phyloP scores from a whole-genome alignment of 1,140 invertebrate genomes.

The Drosophila nannoptera region DNA sequence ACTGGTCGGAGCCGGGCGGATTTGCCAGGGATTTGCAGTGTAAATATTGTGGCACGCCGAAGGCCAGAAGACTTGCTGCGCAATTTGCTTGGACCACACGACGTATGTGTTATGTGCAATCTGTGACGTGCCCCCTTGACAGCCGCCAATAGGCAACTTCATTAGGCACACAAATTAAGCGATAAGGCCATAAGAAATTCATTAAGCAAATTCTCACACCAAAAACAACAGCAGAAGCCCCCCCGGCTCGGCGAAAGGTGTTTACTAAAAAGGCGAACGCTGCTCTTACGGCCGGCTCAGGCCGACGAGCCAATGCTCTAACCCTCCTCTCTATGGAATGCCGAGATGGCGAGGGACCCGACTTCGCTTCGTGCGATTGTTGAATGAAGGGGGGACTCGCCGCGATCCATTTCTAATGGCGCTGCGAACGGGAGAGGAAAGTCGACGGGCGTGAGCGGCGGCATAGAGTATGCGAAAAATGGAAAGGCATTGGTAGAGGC shows the following conservation, averaged over 20 bases:
- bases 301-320: conserved; percentile 15
- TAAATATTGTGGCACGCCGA: conserved; percentile 30
- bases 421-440: background rate
- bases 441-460: background rate
- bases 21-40: conserved; percentile 22
- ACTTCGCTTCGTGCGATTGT: too few relatives aligned
- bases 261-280: conserved; percentile 24
- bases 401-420: too few relatives aligned
- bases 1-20: conserved; percentile 30
- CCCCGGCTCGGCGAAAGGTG: conserved; percentile 44
- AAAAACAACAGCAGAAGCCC: conserved; percentile 41
- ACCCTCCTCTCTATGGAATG: too few relatives aligned
- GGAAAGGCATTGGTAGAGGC: conserved; percentile 38
- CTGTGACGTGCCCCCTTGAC: conserved; percentile 37
- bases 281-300: background rate
- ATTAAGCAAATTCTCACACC: conserved; percentile 72
- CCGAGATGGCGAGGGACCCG: too few relatives aligned
- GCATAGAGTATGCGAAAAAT: conserved; percentile 35
- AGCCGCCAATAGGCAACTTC: conserved; percentile 64
- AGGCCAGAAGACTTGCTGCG: conserved; percentile 11
- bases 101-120: conserved; percentile 70
- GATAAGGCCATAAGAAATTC: conserved; percentile 70
- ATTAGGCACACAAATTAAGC: conserved; percentile 71
- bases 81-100: conserved; percentile 55
- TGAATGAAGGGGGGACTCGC: too few relatives aligned